Base-by-base conservation (phyloP, 1,140 invertebrate genomes). In the Drosophila mauritiana region DNA sequence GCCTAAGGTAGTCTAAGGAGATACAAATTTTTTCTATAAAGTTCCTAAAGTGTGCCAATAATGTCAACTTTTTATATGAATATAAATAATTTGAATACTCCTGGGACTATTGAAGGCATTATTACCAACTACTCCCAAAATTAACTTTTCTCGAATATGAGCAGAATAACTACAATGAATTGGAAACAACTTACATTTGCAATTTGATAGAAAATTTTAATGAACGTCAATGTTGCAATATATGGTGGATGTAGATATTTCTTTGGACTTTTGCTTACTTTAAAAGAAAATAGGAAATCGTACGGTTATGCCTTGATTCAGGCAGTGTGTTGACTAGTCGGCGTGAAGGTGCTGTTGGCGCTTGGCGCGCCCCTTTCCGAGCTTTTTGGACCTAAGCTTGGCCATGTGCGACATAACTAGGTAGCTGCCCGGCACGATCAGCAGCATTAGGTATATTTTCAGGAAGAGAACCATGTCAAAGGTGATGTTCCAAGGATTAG, bases 391-490 rank as follows among this genome's bases (percentile, higher is more conserved):
- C 40, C 96, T 92, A 10, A 94, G 91, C 68, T 94, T 94, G 83
- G 95, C 94, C 97, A 98, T 97, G 80, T 97, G 95, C 6, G 93
- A 94, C 95, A 97, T 97, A 65, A 97, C 92, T 15, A 94, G 92
- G 78, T 95, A 97, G 82, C 96, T 94, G 49, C 94, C 94, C 13
- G 97, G 96, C 70, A 98, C 93, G 36, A 96, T 94, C 0, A 97
- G 92, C 1, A 97, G 78, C 4, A 98, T 88, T 7, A 98, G 92
- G 92, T 98, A 98, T 10, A 96, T 57, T 73, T 96, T 94, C 78
- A 99, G 93, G 49, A 97, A 93, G 1, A 94, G 94, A 7, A 97
- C 96, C 93, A 98, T 96, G 91, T 98, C 95, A 91, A 99, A 98
- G 10, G 96, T 94, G 82, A 97, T 95, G 92, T 99, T 99, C 94